These are phyloP conservation scores for Streptopelia turtur DNA, from an alignment of 2,797 vertebrate species.

Conservation along the genomic window DNA sequence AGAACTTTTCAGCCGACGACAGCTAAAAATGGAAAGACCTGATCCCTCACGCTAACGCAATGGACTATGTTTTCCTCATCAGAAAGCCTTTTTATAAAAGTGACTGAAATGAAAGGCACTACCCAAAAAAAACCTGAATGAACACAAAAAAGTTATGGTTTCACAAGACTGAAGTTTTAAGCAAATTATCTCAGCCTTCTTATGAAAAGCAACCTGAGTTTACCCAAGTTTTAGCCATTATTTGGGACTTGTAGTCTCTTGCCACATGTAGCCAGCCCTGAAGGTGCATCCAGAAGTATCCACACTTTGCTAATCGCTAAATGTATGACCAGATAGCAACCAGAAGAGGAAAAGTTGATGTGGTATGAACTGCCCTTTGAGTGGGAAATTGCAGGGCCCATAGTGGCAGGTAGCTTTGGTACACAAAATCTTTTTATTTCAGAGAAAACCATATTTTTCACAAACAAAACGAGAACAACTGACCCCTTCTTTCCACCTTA, in stretches of 20 bases:
- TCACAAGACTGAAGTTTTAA: background rate
- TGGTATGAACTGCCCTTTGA: background rate
- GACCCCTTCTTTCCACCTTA: background rate
- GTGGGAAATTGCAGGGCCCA: background rate
- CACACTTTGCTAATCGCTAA: background rate
- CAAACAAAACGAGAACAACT: background rate
- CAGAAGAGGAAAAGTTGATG: background rate
- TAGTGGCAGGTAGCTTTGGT: fast-evolving
- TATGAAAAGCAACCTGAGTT: background rate
- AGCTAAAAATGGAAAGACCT: background rate
- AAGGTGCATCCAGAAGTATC: background rate
- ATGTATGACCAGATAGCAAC: background rate
- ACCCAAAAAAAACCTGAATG: background rate
- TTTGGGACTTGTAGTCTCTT: background rate
- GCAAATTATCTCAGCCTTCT: background rate
- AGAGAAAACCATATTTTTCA: background rate
- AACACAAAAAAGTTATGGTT: background rate
- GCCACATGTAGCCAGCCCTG: background rate
- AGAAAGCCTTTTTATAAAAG: background rate
- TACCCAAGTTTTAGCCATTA: background rate
- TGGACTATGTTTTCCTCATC: background rate
- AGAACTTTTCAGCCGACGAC: background rate
- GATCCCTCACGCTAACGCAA: background rate
- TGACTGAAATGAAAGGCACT: background rate
- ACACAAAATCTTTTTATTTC: background rate